Conservation (phyloP, 2,113 vertebrate species). For the Arizona elegans region DNA sequence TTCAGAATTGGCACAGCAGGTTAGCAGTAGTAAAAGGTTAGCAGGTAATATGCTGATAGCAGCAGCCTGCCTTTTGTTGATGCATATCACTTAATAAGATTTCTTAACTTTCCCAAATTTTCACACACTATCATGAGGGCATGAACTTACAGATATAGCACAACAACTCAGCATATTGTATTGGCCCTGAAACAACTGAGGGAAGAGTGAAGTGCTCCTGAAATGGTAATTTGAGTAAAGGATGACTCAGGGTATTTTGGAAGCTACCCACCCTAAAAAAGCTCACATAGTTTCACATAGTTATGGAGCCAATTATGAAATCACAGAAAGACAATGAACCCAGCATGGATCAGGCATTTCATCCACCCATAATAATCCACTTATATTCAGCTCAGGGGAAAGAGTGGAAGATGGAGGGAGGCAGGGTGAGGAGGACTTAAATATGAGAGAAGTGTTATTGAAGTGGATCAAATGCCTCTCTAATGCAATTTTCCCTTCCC, state of each 20-base stretch:
- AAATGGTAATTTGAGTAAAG: conserved; percentile 17
- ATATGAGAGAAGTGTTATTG: neutral
- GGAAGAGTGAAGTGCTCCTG: neutral
- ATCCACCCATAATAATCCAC: neutral
- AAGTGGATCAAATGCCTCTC: neutral
- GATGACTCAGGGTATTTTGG: conserved; percentile 7
- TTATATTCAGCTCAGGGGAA: neutral
- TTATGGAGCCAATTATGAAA: neutral
- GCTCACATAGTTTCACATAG: neutral
- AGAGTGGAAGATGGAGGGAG: too few species aligned
- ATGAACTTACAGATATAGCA: neutral
- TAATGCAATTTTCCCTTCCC: neutral
- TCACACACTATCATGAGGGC: neutral
- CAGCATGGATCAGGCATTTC: neutral
- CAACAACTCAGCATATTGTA: neutral
- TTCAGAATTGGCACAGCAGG: fast-evolving
- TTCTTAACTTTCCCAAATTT: conserved; percentile 14
- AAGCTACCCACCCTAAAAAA: neutral
- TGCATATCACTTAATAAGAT: conserved; percentile 2
- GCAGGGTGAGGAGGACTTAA: neutral
- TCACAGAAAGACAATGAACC: neutral
- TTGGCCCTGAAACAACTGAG: neutral
- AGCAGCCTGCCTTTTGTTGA: neutral
- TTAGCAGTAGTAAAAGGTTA: neutral
- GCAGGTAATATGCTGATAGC: neutral